Conservation (phyloP, 2,888 invertebrate genomes). For the Bursaphelenchus okinawaensis region DNA sequence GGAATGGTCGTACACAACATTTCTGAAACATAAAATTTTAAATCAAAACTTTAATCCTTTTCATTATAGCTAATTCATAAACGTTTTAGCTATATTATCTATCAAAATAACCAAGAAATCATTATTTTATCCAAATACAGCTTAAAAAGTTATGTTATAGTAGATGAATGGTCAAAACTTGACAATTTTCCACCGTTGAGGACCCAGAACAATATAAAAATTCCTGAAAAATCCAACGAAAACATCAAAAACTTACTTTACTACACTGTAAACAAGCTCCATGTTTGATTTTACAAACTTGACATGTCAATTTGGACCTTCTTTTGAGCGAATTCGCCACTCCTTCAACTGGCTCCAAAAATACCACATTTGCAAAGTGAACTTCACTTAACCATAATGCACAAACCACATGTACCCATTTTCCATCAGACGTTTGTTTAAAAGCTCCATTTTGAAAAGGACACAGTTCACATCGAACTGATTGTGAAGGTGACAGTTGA, state of each 20-base stretch:
- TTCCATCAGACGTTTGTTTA: constrained; percentile 83
- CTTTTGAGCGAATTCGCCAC: constrained; percentile 91
- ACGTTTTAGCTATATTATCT: too few species aligned
- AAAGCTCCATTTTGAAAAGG: constrained; percentile 97
- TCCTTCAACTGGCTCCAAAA: constrained; percentile 85
- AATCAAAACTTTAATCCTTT: too few species aligned
- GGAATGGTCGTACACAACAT: constrained; percentile 72
- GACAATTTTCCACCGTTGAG: too few species aligned
- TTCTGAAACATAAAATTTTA: constrained; percentile 21
- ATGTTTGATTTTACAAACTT: constrained; percentile 80
- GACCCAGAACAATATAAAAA: too few species aligned
- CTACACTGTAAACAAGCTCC: constrained; percentile 98
- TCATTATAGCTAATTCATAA: too few species aligned
- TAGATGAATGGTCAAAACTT: too few species aligned
- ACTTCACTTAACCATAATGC: constrained; percentile 98
- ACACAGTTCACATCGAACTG: constrained; percentile 94
- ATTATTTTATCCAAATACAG: too few species aligned
- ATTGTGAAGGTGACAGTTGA: constrained; percentile 86
- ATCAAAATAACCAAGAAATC: too few species aligned
- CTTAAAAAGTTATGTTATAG: too few species aligned
- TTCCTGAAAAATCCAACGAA: background rate
- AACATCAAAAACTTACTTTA: constrained; percentile 68
- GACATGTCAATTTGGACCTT: constrained; percentile 90
- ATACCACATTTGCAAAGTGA: constrained; percentile 81
- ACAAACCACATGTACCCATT: constrained; percentile 98